Percentiles rank a stretch among this genome's conserved stretches.
These are phyloP conservation scores for Rhinoptilus africanus DNA, from an alignment of 2,113 vertebrate genomes.

Conservation along the genomic window DNA sequence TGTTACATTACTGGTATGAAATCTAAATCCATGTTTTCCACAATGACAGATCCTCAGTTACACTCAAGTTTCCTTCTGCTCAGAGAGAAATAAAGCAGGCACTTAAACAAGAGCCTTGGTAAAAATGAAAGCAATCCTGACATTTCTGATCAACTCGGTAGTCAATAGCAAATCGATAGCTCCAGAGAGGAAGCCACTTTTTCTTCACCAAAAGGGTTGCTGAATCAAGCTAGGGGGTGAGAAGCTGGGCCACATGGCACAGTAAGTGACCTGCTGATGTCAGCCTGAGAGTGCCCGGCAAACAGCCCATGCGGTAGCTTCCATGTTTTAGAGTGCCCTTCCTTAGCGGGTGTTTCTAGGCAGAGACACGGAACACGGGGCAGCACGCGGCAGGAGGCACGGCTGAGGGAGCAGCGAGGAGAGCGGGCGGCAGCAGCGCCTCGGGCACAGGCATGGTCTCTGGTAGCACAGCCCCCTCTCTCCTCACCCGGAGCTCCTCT, in stretches of 20 bases:
- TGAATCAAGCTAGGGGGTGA: background rate
- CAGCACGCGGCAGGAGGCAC: background rate
- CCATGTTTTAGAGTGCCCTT: background rate
- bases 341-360: background rate
- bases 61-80: background rate
- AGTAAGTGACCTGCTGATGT: fast-evolving
- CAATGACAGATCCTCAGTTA: background rate
- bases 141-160: background rate
- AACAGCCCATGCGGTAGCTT: fast-evolving
- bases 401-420: fast-evolving
- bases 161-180: background rate
- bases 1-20: background rate
- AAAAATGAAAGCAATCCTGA: background rate
- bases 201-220: background rate
- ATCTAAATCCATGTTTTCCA: background rate
- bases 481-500: fast-evolving
- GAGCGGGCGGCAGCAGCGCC: background rate
- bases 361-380: background rate
- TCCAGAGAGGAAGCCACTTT: background rate
- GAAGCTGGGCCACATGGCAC: background rate
- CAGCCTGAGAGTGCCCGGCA: background rate
- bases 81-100: background rate
- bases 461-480: background rate
- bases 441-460: background rate
- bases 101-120: background rate